Conservation (phyloP, 2,113 vertebrate species). For the Xenotilapia longispinis region DNA sequence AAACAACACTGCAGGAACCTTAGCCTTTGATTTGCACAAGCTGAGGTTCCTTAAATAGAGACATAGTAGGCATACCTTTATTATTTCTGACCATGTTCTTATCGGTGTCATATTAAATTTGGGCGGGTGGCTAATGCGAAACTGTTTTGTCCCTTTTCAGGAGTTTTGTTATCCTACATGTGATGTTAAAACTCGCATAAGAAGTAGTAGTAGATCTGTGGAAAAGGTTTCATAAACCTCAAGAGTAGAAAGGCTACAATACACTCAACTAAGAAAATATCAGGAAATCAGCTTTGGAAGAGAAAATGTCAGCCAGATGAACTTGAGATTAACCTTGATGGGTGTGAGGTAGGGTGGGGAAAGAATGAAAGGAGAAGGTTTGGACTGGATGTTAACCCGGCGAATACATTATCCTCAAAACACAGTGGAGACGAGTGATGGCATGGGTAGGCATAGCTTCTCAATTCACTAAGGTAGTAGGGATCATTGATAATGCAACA, state of each 20-base stretch:
- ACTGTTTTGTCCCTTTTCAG: neutral
- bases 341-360: neutral
- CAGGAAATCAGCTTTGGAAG: neutral
- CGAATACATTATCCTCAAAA: neutral
- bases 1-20: slow-evolving; percentile 26
- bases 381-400: neutral
- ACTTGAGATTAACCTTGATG: neutral
- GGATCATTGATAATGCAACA: neutral
- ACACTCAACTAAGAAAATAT: neutral
- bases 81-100: slow-evolving; percentile 56
- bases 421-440: neutral
- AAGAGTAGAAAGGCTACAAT: neutral
- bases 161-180: neutral
- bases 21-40: slow-evolving; percentile 37
- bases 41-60: slow-evolving; percentile 63
- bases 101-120: slow-evolving; percentile 61
- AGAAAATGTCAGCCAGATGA: neutral
- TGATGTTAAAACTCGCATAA: neutral
- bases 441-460: neutral
- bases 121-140: neutral
- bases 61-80: slow-evolving; percentile 54
- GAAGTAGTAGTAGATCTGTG: neutral
- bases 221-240: neutral
- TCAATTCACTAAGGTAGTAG: neutral
- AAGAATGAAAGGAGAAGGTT: neutral